Evolutionary conservation across 2,113 vertebrate species (phyloP).

Genomic region (Paratilapia polleni): DNA sequence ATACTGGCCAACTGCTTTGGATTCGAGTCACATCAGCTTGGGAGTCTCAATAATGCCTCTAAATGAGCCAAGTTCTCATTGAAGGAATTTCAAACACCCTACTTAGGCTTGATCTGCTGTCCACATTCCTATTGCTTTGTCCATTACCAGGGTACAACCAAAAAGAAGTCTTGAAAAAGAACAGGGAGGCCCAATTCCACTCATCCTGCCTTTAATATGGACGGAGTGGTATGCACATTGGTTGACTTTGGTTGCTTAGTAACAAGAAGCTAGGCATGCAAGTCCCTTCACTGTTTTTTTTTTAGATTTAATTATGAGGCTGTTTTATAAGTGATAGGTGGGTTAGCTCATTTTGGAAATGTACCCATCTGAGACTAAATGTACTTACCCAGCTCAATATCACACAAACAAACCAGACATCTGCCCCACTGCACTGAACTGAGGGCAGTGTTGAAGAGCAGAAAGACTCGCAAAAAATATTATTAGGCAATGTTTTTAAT

Average conservation of each 20-base stretch:
- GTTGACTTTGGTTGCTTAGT: constrained; percentile 76
- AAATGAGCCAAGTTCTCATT: constrained; percentile 75
- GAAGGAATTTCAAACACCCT: constrained; percentile 67
- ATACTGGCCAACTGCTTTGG: constrained; percentile 63
- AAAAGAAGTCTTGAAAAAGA: constrained; percentile 39
- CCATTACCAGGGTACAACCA: constrained; percentile 39
- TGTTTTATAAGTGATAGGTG: constrained; percentile 41
- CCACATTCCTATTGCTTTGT: constrained; percentile 60
- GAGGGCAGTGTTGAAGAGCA: neutral
- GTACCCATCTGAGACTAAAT: constrained; percentile 27
- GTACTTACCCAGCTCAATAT: constrained; percentile 37
- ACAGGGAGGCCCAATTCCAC: constrained; percentile 34
- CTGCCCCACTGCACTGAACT: constrained; percentile 1
- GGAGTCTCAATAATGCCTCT: constrained; percentile 69
- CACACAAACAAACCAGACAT: constrained; percentile 44
- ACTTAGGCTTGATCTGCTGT: constrained; percentile 59
- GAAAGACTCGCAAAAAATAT: constrained; percentile 7
- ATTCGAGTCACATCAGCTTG: constrained; percentile 73
- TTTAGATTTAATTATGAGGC: constrained; percentile 67
- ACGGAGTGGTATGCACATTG: constrained; percentile 58
- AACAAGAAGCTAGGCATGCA: constrained; percentile 66
- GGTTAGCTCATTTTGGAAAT: constrained; percentile 44
- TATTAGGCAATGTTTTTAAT: constrained; percentile 25
- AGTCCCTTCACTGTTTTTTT: constrained; percentile 43
- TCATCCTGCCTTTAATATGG: constrained; percentile 49